Conservation (phyloP, 2,113 vertebrate genomes). For the Phyllostomus discolor region DNA sequence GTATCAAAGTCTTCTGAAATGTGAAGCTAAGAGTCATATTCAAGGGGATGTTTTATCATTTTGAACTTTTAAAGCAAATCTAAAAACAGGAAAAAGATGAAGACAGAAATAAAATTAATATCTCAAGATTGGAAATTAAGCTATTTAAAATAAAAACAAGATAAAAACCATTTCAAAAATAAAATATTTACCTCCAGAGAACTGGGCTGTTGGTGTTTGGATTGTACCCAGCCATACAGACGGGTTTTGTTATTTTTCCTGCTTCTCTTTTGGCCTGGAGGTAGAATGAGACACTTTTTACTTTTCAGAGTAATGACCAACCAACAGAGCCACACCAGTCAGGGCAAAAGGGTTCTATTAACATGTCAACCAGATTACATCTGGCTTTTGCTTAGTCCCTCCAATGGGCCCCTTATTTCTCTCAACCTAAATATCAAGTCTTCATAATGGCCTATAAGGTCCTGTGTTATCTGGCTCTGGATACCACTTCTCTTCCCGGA, state of each 20-base stretch:
- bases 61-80: neutral
- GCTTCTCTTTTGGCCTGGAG: neutral
- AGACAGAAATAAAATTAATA: neutral
- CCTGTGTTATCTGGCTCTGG: neutral
- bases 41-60: neutral
- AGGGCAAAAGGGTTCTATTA: neutral
- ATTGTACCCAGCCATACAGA: accelerated
- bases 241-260: neutral
- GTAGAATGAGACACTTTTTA: too few relatives aligned
- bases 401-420: neutral
- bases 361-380: neutral
- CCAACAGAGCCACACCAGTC: too few relatives aligned
- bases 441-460: accelerated
- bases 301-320: too few relatives aligned
- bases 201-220: accelerated
- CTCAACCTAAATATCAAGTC: neutral
- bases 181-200: neutral
- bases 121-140: neutral
- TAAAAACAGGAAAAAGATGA: neutral
- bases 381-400: neutral
- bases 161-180: neutral
- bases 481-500: too few relatives aligned
- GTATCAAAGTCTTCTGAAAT: neutral
- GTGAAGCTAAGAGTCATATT: neutral
- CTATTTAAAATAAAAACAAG: neutral